Conservation (phyloP, 35 echinoderm and acorn worm species). For the Apostichopus californicus region DNA sequence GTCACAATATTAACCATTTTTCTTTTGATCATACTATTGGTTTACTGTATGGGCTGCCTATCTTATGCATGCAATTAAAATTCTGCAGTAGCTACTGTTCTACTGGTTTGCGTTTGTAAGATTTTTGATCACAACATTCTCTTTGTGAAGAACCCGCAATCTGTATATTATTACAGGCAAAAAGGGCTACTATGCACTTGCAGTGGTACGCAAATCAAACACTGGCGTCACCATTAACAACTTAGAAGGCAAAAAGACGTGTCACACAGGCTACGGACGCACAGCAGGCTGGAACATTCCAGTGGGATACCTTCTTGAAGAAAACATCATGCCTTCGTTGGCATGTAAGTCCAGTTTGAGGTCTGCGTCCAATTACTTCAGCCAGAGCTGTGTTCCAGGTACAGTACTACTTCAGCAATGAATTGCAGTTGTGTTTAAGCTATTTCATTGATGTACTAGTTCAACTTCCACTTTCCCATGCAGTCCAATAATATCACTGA, state of each 20-base stretch:
- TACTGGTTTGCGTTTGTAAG: too few species aligned
- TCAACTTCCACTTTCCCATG: too few species aligned
- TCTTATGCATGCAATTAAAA: too few species aligned
- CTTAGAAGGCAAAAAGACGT: slow-evolving; percentile 65
- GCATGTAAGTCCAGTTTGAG: slow-evolving; percentile 53
- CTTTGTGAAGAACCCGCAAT: too few species aligned
- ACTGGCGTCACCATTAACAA: slow-evolving; percentile 50
- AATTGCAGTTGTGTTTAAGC: too few species aligned
- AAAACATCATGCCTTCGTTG: slow-evolving; percentile 32
- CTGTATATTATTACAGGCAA: neutral
- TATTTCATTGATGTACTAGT: too few species aligned
- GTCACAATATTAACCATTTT: too few species aligned
- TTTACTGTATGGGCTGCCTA: too few species aligned
- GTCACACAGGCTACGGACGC: slow-evolving; percentile 77
- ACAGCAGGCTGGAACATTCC: slow-evolving; percentile 94
- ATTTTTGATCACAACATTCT: too few species aligned
- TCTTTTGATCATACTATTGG: too few species aligned
- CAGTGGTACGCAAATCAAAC: slow-evolving; percentile 66
- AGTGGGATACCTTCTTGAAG: slow-evolving; percentile 66
- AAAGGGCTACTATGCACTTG: slow-evolving; percentile 74
- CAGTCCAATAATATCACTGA: too few species aligned
- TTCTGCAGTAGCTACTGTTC: too few species aligned
- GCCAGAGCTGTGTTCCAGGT: slow-evolving; percentile 87
- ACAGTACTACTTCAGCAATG: neutral
- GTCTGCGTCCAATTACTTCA: slow-evolving; percentile 73